Evolutionary conservation across 2,888 invertebrate species (phyloP).

Genomic region (Brachylomia viminalis): DNA sequence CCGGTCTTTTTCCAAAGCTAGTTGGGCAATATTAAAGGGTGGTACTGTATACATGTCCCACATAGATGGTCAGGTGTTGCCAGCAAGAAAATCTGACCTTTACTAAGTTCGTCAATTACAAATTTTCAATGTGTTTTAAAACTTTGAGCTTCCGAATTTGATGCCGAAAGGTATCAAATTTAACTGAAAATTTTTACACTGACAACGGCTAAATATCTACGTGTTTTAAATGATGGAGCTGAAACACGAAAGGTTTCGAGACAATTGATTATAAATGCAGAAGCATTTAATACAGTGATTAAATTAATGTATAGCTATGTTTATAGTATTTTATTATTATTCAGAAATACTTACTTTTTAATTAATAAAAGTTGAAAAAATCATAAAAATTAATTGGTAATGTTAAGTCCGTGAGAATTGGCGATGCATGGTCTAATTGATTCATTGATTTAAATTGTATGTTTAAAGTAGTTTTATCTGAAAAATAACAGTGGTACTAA

Average conservation of each 20-base stretch:
- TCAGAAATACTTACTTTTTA: conserved; percentile 68
- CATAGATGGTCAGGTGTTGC: background rate
- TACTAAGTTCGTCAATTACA: conserved; percentile 4
- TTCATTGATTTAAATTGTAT: conserved; percentile 63
- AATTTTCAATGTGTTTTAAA: background rate
- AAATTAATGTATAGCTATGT: conserved; percentile 67
- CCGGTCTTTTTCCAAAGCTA: background rate
- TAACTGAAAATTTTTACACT: background rate
- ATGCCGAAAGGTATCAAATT: background rate
- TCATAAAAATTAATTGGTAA: conserved; percentile 72
- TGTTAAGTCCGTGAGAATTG: conserved; percentile 72
- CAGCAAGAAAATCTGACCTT: background rate
- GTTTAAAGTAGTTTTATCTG: conserved; percentile 63
- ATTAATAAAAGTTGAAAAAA: conserved; percentile 72
- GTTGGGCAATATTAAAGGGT: background rate
- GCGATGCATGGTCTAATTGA: conserved; percentile 69
- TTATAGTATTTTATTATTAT: conserved; percentile 73
- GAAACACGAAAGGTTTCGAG: conserved; percentile 38
- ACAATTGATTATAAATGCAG: conserved; percentile 63
- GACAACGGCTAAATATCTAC: conserved; percentile 52
- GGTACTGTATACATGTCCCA: background rate
- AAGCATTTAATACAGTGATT: conserved; percentile 72
- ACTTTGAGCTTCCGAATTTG: background rate
- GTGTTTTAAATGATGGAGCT: conserved; percentile 36
- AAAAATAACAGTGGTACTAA: conserved; percentile 65